Evolutionary conservation across 2,888 invertebrate genomes (phyloP).

Genomic region (Eupeodes latifasciatus): DNA sequence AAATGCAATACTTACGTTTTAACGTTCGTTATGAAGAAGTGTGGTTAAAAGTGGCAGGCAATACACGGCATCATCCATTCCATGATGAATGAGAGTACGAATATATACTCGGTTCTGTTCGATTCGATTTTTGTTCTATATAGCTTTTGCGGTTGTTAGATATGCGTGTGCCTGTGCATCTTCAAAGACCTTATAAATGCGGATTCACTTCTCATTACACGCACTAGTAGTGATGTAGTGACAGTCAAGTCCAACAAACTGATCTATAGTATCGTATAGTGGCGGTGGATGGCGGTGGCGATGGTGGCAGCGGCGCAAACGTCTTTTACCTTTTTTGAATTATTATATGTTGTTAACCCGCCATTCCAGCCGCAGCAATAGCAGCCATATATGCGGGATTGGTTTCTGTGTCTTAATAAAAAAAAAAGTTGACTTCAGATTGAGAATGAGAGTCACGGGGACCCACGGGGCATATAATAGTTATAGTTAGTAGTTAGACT

Average conservation of each 20-base stretch:
- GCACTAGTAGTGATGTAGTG: slow-evolving; percentile 72
- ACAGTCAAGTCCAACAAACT: slow-evolving; percentile 58
- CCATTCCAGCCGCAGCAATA: background rate
- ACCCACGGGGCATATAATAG: slow-evolving; percentile 9
- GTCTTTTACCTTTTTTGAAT: slow-evolving; percentile 59
- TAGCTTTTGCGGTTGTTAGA: slow-evolving; percentile 35
- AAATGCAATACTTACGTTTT: slow-evolving; percentile 49
- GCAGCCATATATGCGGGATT: slow-evolving; percentile 15
- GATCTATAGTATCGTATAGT: background rate
- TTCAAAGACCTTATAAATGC: slow-evolving; percentile 71
- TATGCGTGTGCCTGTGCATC: slow-evolving; percentile 55
- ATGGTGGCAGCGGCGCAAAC: slow-evolving; percentile 24
- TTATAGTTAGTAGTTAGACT: background rate
- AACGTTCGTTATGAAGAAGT: no score
- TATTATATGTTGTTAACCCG: slow-evolving; percentile 22
- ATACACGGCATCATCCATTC: slow-evolving; percentile 45
- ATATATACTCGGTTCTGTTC: background rate
- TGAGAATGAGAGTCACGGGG: slow-evolving; percentile 9
- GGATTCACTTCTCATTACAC: slow-evolving; percentile 75
- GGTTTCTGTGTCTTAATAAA: slow-evolving; percentile 1
- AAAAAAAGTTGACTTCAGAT: background rate
- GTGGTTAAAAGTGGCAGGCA: background rate
- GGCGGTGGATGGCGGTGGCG: no score
- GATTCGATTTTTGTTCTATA: slow-evolving; percentile 44
- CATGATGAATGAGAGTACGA: slow-evolving; percentile 62